Base-by-base conservation (phyloP, 2,113 vertebrate genomes). In the Phalacrocorax carbo region DNA sequence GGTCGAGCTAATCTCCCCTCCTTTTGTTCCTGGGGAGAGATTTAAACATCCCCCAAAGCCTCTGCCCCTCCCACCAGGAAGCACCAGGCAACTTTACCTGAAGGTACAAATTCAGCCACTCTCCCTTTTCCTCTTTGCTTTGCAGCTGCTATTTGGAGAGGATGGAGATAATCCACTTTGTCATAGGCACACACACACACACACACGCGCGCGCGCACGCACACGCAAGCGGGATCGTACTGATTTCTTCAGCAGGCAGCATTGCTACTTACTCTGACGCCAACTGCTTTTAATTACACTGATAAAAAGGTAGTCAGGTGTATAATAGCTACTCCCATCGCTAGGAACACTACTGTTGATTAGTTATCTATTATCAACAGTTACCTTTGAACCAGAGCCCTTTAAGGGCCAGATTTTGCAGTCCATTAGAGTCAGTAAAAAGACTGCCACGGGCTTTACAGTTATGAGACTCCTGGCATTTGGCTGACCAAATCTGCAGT, bases 141-240 rank as follows among this genome's bases (percentile, higher is more conserved):
- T 8, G 93, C 93, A 93, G 96, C 95, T 93, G 94, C 80, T 29
- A 3, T 62, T 90, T 9, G 83, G 83, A 88, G 83, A 96, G 91
- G 95, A 91, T 69, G 93, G 95, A 54, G 94, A 94, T 94, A 96
- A 95, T 95, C 94, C 96, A 72, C 91, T 93, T 92, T 82, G 94
- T 93, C 91, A 38, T 55, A 58, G 88, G 3, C 48, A 3, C 71
- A 12, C 73, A 16, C 46, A 22, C 82, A 6, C 70, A 17, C 51
- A 3, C 64, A 30, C 48, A 2, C 71, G 9, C 73, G 14, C 46
- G 19, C 82, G 5, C 61, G 13, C 46, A 3, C 7, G 46, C 46
- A 48, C 44, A 38, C 40, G 8, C 40, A 34, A 18, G 40, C 5
- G 6, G 82, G 54, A 38, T 11, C 5, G 14, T 40, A 7, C n/a